Percentiles rank a stretch among this genome's conserved stretches.
phyloP scores from a whole-genome alignment of 2,888 invertebrate species.

The Oligia strigilis region DNA sequence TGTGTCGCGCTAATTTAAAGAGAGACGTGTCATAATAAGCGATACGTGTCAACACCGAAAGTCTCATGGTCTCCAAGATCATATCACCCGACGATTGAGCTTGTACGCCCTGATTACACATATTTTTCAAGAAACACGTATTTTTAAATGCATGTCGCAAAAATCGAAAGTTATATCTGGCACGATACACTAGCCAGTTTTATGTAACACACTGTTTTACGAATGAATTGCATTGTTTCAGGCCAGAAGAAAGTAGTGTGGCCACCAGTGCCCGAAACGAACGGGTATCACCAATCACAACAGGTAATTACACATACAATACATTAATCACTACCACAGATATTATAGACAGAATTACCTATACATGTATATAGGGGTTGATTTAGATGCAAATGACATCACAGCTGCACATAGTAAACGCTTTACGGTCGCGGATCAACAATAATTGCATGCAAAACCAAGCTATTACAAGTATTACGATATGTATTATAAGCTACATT shows the following conservation, averaged over 20 bases:
- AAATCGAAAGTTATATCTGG: slow-evolving; percentile 40
- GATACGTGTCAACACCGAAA: slow-evolving; percentile 78
- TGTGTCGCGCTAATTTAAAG: slow-evolving; percentile 85
- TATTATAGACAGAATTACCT: slow-evolving; percentile 27
- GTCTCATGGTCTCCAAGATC: slow-evolving; percentile 74
- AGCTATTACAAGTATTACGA: slow-evolving; percentile 59
- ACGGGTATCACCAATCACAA: slow-evolving; percentile 91
- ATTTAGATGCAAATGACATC: slow-evolving; percentile 72
- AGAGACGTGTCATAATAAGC: slow-evolving; percentile 86
- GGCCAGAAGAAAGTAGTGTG: slow-evolving; percentile 96
- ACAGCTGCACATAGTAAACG: slow-evolving; percentile 83
- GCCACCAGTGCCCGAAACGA: slow-evolving; percentile 94
- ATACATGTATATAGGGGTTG: slow-evolving; percentile 71
- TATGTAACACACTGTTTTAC: slow-evolving; percentile 50
- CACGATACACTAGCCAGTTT: slow-evolving; percentile 38
- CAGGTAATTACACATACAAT: slow-evolving; percentile 87
- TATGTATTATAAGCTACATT: slow-evolving; percentile 75
- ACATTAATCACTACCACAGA: slow-evolving; percentile 18
- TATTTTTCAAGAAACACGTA: slow-evolving; percentile 59
- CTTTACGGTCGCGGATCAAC: slow-evolving; percentile 77
- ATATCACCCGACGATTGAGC: slow-evolving; percentile 72
- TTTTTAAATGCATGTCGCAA: slow-evolving; percentile 58
- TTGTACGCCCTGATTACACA: slow-evolving; percentile 70
- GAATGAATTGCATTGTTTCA: slow-evolving; percentile 84
- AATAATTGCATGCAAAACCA: slow-evolving; percentile 76